Conservation (phyloP, 2,888 invertebrate genomes). For the Endomychus coccineus region DNA sequence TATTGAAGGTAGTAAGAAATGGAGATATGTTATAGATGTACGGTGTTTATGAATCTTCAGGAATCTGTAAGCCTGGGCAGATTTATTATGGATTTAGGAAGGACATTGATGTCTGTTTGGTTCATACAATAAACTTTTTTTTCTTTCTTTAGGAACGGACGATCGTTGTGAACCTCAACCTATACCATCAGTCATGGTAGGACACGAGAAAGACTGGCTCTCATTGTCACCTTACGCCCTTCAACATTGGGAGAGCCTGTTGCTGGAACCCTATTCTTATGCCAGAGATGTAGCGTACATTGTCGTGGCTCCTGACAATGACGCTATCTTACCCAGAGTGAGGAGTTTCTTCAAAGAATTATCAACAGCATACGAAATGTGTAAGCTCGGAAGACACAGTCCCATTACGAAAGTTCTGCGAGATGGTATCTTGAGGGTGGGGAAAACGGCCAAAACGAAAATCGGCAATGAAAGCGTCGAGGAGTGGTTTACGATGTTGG, state of each 20-base stretch:
- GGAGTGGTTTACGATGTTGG: conserved; percentile 83
- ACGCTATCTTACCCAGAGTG: conserved; percentile 69
- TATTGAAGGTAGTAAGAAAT: too few relatives aligned
- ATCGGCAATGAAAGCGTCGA: conserved; percentile 61
- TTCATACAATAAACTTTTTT: conserved; percentile 1
- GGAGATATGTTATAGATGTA: too few relatives aligned
- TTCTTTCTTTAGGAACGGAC: conserved; percentile 55
- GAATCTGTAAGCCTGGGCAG: too few relatives aligned
- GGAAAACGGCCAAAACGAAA: conserved; percentile 56
- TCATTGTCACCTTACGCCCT: conserved; percentile 90
- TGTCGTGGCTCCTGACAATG: conserved; percentile 89
- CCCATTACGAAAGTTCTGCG: conserved; percentile 77
- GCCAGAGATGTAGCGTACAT: conserved; percentile 91
- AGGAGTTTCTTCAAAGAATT: conserved; percentile 87
- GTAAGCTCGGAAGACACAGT: conserved; percentile 86
- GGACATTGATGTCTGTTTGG: too few relatives aligned
- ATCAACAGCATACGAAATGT: conserved; percentile 89
- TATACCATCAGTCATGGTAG: conserved; percentile 87
- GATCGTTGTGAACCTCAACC: conserved; percentile 97
- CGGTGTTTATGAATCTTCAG: too few relatives aligned
- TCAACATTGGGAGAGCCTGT: conserved; percentile 93
- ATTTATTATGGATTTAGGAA: too few relatives aligned
- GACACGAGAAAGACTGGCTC: conserved; percentile 92
- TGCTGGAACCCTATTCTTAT: conserved; percentile 95
- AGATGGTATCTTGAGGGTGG: conserved; percentile 83